These are phyloP conservation scores for Parnassius apollo DNA, from an alignment of 2,888 invertebrate species.

Conservation along the genomic window DNA sequence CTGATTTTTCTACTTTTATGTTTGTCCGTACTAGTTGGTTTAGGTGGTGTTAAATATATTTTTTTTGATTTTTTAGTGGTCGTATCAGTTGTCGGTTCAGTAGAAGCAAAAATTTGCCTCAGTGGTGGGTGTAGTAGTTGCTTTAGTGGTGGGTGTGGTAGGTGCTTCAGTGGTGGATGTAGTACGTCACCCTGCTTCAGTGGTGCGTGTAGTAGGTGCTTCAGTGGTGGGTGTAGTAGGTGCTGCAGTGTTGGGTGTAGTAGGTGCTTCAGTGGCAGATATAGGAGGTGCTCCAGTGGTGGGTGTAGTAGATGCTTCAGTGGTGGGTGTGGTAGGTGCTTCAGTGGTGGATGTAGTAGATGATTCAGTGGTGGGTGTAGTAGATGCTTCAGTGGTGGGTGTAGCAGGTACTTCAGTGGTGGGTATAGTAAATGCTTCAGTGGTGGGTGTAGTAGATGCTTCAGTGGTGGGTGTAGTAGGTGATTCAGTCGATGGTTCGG, in stretches of 20 bases:
- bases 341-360: constrained; percentile 9
- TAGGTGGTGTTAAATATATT: no score
- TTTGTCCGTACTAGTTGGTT: no score
- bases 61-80: no score
- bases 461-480: not conserved
- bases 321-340: constrained; percentile 4
- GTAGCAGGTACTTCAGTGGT: constrained; percentile 10
- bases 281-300: constrained; percentile 10
- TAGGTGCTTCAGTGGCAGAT: constrained; percentile 10
- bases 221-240: no score
- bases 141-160: no score
- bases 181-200: no score
- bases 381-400: constrained; percentile 17
- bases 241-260: not conserved
- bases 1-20: no score
- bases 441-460: not conserved
- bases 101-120: no score
- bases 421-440: constrained; percentile 1
- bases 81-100: no score
- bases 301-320: constrained; percentile 2
- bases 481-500: not conserved
- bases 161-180: no score
- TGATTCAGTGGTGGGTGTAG: constrained; percentile 7
- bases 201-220: no score
- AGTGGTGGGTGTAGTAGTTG: no score